Evolutionary conservation across 2,888 invertebrate genomes (phyloP), one percentile per base, ranked within the genome.

Genomic region (Orthosia incerta): DNA sequence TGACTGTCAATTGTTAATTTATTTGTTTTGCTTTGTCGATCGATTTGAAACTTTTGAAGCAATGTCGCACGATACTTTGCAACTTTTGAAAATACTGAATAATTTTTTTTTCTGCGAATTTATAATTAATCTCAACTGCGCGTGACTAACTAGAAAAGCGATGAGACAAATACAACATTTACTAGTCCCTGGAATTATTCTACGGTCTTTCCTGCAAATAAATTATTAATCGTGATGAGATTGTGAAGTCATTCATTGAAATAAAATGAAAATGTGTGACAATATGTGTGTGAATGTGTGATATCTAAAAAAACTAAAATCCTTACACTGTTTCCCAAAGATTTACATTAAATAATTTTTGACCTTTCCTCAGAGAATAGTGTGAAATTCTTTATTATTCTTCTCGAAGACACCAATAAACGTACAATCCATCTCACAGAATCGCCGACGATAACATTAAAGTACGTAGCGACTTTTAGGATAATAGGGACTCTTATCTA

Each of bases 401-500:
- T 26, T 23, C 59, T 15, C 45, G 23, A 26, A 64, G 63, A 64
- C 60, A 39, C 7, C 26, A 63, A 59, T 56, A 56, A 61, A 61
- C 20, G 39, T 26, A 51, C 53, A 57, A 57, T 80, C 61, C 64
- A 69, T 79, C 68, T 65, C 12, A 60, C 13, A 50, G 80, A 59
- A 62, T 73, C 39, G 61, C 26, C 62, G 45, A 39, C 57, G 53
- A 77, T 66, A 66, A 66, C 56, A 72, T 65, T 62, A 59, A 74
- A 62, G 69, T 74, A 53, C 23, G 50, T 46, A 55, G 61, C 60
- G 69, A 62, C 64, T 55, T 74, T 60, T 70, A 69, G 50, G 60
- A 61, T 59, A 74, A 75, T 69, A 39, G 68, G 57, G 18, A 18
- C 26, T 45, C 61, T 75, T 76, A 79, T 74, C 75, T 65, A 74